Percentiles rank a stretch among this genome's conserved stretches.
phyloP scores from a whole-genome alignment of 2,113 vertebrate species.

The Solenodon paradoxus region DNA sequence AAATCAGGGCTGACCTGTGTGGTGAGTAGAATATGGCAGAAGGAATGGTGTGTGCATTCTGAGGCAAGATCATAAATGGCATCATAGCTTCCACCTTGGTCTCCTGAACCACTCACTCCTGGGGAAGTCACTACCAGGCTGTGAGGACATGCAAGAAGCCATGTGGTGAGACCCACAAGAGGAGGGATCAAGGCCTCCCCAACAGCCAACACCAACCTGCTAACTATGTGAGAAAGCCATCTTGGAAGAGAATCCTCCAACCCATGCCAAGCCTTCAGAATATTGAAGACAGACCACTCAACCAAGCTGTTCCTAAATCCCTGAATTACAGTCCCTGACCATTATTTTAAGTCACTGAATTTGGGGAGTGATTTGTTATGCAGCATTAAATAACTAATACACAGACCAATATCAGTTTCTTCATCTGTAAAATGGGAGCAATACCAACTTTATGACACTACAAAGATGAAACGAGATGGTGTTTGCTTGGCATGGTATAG shows the following conservation, averaged over 20 bases:
- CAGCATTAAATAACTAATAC: too few species aligned
- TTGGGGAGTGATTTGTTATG: too few species aligned
- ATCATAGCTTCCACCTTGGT: background rate
- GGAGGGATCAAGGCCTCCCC: background rate
- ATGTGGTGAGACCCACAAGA: background rate
- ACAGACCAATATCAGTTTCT: background rate
- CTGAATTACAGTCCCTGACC: background rate
- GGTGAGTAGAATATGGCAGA: background rate
- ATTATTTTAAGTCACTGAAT: background rate
- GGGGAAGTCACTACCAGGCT: background rate
- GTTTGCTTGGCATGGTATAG: background rate
- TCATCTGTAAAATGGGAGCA: background rate
- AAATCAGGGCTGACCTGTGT: background rate
- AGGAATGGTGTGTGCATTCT: background rate
- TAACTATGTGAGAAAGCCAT: background rate
- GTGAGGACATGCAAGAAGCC: background rate
- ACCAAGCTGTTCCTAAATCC: background rate
- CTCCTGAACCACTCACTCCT: background rate
- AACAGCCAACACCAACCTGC: background rate
- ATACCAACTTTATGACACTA: background rate
- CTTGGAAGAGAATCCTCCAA: background rate
- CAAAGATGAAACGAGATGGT: background rate
- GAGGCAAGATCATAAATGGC: background rate
- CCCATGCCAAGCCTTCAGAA: background rate
- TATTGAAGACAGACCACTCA: background rate